Percentiles rank a stretch among this genome's conserved stretches.
Conservation (phyloP, 2,113 vertebrate species). For the Perccottus glenii region DNA sequence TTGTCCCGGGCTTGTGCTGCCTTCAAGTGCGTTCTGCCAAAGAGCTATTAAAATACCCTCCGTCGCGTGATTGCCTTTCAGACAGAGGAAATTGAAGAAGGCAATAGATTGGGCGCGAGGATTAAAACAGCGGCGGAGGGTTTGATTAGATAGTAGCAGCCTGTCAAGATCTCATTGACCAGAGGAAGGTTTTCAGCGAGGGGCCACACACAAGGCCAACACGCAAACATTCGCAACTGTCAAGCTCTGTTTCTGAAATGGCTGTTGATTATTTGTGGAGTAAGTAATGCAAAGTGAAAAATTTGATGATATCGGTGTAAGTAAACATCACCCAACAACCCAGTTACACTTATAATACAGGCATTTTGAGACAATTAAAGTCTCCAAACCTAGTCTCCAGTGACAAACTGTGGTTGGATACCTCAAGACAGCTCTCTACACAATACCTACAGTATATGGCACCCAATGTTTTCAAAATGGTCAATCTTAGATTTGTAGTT, state of each 20-base stretch:
- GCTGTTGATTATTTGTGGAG: neutral
- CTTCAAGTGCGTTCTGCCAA: conserved; percentile 64
- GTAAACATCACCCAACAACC: neutral
- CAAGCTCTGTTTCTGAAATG: neutral
- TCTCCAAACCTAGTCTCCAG: too few relatives aligned
- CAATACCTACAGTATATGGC: too few relatives aligned
- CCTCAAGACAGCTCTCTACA: too few relatives aligned
- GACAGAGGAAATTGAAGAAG: conserved; percentile 60
- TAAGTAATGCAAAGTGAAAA: neutral
- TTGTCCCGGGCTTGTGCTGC: conserved; percentile 49
- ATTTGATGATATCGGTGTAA: neutral
- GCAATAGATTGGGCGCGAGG: conserved; percentile 54
- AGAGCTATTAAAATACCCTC: conserved; percentile 65
- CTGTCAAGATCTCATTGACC: conserved; percentile 57
- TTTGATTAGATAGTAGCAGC: conserved; percentile 55
- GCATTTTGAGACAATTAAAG: too few relatives aligned
- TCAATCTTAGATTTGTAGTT: too few relatives aligned
- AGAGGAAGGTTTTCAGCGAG: conserved; percentile 14
- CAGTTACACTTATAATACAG: too few relatives aligned
- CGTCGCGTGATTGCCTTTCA: conserved; percentile 61
- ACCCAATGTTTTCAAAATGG: too few relatives aligned
- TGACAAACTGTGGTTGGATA: too few relatives aligned
- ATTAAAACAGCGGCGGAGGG: conserved; percentile 42
- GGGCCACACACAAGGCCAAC: neutral
- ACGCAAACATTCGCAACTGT: conserved; percentile 12